Evolutionary conservation across 2,797 vertebrate species (phyloP), one percentile per base, ranked within the genome.

Genomic region (Cynodonichthys magdalenae): DNA sequence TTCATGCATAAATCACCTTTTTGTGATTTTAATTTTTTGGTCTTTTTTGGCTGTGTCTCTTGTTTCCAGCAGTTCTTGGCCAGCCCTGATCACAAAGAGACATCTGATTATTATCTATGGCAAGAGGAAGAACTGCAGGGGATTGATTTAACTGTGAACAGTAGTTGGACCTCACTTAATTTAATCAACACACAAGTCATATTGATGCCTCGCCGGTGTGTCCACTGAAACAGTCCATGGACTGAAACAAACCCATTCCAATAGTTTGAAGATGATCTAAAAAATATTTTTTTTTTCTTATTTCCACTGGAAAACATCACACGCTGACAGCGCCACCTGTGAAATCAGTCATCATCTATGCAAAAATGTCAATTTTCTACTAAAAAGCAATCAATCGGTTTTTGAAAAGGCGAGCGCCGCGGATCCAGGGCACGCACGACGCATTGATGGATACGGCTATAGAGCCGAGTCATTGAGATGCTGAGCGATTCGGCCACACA

Each of bases 401-500:
- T 44, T 29, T 2, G 1, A 42, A n/a, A 55, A 57, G 15, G 48
- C 44, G 19, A 0, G 0, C 17, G 24, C 31, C 48, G 59, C 48
- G 58, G 51, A 56, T 61, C 44, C 34, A 59, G 34, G 4, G 10
- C 54, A 60, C 34, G 59, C 19, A 57, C 59, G 39, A 52, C n/a
- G 8, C 42, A 46, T 17, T 39, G 10, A 74, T 71, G 66, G 42
- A 52, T 71, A 42, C 59, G 31, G 5, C 63, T 59, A 50, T 59
- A 67, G 66, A 71, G 70, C 36, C 3, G 8, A 56, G 62, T 66
- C 66, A 65, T 59, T 75, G 66, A 53, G 44, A 51, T 48, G 47
- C 67, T 79, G 72, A 84, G 59, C 41, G 72, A 85, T 54, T 41
- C 51, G 81, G 64, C 84, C 73, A 71, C 80, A 89, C 79, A 76